phyloP scores from a whole-genome alignment of 2,888 invertebrate species.

The Leptinotarsa haldemani region DNA sequence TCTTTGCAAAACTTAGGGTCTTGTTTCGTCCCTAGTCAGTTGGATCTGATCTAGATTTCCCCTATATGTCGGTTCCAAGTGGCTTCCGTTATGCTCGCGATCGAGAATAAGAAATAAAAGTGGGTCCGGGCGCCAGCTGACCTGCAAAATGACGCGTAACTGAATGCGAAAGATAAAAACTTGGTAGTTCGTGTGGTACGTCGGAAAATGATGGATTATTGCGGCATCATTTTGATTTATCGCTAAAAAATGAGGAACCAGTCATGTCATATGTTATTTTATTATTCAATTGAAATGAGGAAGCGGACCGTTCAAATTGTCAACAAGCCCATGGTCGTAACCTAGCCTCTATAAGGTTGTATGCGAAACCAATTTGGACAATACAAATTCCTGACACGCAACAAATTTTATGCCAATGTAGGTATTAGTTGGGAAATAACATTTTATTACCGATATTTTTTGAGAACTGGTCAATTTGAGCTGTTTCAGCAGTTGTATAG shows the following conservation, averaged over 20 bases:
- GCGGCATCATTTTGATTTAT: slow-evolving; percentile 11
- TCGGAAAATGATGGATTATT: slow-evolving; percentile 10
- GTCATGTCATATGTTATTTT: background rate
- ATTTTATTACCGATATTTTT: too few species aligned
- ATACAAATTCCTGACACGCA: slow-evolving; percentile 5
- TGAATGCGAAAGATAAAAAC: slow-evolving; percentile 36
- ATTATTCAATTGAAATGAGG: slow-evolving; percentile 13
- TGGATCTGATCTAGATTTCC: background rate
- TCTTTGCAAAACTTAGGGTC: too few species aligned
- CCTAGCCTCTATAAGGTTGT: slow-evolving; percentile 8
- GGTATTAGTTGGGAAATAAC: background rate
- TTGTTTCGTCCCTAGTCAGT: too few species aligned
- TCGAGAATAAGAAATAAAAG: slow-evolving; percentile 31
- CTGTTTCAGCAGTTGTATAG: background rate
- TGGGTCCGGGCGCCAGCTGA: slow-evolving; percentile 38
- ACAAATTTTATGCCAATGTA: background rate
- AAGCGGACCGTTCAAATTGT: slow-evolving; percentile 23
- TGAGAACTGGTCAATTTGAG: too few species aligned
- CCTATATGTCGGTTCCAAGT: background rate
- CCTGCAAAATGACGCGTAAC: slow-evolving; percentile 41
- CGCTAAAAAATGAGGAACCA: background rate
- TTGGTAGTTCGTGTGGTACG: slow-evolving; percentile 24
- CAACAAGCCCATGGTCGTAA: slow-evolving; percentile 20
- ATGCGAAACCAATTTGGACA: slow-evolving; percentile 4
- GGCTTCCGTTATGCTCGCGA: background rate